Conservation (phyloP, 2,113 vertebrate species). For the Apteryx mantelli region DNA sequence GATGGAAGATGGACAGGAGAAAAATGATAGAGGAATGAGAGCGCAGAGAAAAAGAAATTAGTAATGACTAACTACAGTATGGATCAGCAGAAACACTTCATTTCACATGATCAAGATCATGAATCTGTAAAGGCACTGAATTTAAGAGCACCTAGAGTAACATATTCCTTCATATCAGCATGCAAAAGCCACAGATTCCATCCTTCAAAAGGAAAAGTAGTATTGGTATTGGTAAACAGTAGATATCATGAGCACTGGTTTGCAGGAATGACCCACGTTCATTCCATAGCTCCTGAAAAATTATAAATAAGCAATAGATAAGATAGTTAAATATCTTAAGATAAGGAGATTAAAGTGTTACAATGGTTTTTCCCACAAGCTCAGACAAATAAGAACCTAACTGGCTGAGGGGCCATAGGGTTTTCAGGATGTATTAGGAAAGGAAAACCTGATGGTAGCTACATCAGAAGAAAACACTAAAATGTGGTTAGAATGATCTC, state of each 20-base stretch:
- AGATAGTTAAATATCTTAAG: background rate
- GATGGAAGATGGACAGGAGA: conserved; percentile 49
- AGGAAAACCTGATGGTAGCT: background rate
- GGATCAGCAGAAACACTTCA: conserved; percentile 38
- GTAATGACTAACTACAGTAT: conserved; percentile 14
- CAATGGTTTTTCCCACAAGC: background rate
- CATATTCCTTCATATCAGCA: background rate
- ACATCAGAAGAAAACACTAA: background rate
- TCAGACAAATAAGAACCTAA: conserved; percentile 6
- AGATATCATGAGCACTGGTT: background rate
- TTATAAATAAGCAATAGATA: background rate
- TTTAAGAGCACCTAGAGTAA: background rate
- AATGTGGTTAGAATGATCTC: background rate
- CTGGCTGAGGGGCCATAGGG: background rate
- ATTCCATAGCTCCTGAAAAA: background rate
- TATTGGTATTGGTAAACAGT: background rate
- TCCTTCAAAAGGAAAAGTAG: background rate
- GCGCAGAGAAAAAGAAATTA: conserved; percentile 61
- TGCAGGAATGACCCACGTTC: background rate
- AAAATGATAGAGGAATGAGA: conserved; percentile 55
- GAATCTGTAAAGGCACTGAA: background rate
- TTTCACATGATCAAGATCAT: background rate
- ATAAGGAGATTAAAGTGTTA: conserved; percentile 20
- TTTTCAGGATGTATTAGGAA: conserved; percentile 25
- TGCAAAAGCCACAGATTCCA: background rate